phyloP scores from a whole-genome alignment of 2,888 invertebrate species.

The Hypomecis atomaria region DNA sequence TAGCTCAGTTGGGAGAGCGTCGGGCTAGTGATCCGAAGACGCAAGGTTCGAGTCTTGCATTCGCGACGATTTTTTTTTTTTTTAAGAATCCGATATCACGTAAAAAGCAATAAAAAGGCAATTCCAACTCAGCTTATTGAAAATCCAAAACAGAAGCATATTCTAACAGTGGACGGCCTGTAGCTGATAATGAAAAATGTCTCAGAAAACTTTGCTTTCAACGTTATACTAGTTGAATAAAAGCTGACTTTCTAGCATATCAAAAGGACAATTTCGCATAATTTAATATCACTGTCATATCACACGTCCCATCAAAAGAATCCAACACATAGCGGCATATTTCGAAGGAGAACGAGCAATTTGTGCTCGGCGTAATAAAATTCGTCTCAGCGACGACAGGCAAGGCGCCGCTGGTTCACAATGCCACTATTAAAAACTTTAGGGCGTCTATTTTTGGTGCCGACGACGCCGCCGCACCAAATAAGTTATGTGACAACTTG shows the following conservation, averaged over 20 bases:
- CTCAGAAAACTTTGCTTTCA: too few species aligned
- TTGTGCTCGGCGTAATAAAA: constrained; percentile 78
- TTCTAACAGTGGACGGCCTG: too few species aligned
- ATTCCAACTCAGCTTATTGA: too few species aligned
- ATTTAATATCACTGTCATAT: constrained; percentile 22
- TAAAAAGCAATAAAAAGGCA: too few species aligned
- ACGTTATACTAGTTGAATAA: too few species aligned
- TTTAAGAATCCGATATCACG: too few species aligned
- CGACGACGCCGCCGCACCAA: constrained; percentile 54
- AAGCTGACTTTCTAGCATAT: background rate
- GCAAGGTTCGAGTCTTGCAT: too few species aligned
- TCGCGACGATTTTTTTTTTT: too few species aligned
- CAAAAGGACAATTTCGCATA: constrained; percentile 20
- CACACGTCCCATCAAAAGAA: constrained; percentile 29
- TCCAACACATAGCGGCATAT: constrained; percentile 51
- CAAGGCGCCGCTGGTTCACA: constrained; percentile 69
- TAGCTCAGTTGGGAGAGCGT: too few species aligned
- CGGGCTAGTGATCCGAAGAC: too few species aligned
- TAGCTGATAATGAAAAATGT: too few species aligned
- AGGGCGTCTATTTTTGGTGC: constrained; percentile 77
- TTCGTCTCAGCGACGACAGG: constrained; percentile 64
- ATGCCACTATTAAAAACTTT: constrained; percentile 77
- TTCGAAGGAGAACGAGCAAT: constrained; percentile 73
- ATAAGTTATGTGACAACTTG: constrained; percentile 72
- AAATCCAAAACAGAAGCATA: too few species aligned